Conservation (phyloP, 2,797 vertebrate species). For the Peromyscus eremicus region DNA sequence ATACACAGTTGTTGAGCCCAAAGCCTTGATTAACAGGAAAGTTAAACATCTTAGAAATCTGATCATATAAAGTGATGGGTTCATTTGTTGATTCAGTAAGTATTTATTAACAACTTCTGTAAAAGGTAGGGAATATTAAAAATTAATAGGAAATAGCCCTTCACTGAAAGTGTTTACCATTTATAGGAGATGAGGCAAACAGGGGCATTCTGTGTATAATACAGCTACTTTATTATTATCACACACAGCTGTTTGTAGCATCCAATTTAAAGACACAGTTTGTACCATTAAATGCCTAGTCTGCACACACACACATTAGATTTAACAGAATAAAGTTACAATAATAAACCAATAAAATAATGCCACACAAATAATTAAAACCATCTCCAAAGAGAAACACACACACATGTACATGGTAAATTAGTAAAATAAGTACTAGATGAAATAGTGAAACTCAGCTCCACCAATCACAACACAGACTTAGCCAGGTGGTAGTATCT, state of each 20-base stretch:
- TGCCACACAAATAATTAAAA: neutral
- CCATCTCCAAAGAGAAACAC: neutral
- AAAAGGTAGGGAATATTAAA: neutral
- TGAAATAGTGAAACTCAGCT: neutral
- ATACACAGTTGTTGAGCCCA: neutral
- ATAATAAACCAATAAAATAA: neutral
- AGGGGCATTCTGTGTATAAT: neutral
- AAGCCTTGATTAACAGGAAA: slow-evolving; percentile 10
- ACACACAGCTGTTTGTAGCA: neutral
- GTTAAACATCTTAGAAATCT: neutral
- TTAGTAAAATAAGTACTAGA: neutral
- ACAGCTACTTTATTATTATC: neutral
- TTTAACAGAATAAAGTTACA: neutral
- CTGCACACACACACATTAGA: neutral
- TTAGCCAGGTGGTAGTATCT: neutral
- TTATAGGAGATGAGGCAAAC: neutral
- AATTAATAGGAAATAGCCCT: neutral
- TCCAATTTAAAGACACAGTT: neutral
- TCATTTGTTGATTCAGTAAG: neutral
- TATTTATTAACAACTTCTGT: neutral
- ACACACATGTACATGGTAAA: neutral
- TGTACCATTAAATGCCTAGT: neutral
- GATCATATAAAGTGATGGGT: neutral
- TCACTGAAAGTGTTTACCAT: neutral
- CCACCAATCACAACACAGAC: neutral